These are phyloP conservation scores for Rhaphigaster nebulosa DNA, from an alignment of 2,888 invertebrate genomes.

Conservation along the genomic window DNA sequence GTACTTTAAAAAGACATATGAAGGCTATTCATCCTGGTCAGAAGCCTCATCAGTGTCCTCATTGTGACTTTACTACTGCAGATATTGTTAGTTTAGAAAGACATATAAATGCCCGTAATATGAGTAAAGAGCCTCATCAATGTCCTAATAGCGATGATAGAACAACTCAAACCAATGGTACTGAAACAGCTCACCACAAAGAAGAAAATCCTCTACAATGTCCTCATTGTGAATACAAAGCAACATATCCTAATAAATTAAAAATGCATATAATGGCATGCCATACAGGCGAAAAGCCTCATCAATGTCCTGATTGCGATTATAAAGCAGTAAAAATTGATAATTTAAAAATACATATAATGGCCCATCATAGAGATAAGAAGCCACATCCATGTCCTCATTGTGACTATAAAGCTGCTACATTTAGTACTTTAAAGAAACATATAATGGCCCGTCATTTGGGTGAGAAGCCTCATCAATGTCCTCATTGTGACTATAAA, in stretches of 20 bases:
- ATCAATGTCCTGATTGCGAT: neutral
- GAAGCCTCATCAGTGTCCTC: neutral
- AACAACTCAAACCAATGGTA: neutral
- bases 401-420: neutral
- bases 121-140: too few relatives aligned
- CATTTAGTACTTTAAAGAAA: neutral
- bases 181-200: neutral
- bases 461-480: constrained; percentile 29
- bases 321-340: neutral
- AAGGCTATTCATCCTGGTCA: too few relatives aligned
- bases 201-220: neutral
- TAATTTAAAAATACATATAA: neutral
- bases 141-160: neutral
- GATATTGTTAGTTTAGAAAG: neutral
- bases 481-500: constrained; percentile 36
- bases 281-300: neutral
- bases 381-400: constrained; percentile 15
- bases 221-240: neutral
- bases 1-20: too few relatives aligned
- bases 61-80: neutral
- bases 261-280: neutral
- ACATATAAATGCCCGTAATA: neutral
- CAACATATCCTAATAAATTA: neutral
- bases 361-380: neutral
- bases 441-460: neutral